Evolutionary conservation across 2,888 invertebrate species (phyloP).

Genomic region (Tuberolachnus salignus): DNA sequence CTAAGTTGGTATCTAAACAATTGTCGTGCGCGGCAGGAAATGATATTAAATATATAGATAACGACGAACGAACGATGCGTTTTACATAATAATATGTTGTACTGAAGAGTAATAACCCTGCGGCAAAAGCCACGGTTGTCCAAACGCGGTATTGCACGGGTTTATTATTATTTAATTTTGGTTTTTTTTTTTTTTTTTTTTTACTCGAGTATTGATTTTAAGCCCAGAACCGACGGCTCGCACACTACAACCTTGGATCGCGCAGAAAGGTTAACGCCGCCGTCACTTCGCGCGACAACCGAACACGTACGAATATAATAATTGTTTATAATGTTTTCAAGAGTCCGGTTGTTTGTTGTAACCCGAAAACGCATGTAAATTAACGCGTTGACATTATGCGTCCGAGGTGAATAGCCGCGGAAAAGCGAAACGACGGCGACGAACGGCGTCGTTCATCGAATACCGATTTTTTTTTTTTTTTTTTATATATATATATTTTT

Average conservation of each 20-base stretch:
- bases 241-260: background rate
- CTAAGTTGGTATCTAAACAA: background rate
- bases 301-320: conserved; percentile 46
- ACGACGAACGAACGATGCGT: background rate
- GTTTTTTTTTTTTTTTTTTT: background rate
- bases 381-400: conserved; percentile 45
- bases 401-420: conserved; percentile 49
- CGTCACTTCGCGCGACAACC: background rate
- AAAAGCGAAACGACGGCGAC: conserved; percentile 34
- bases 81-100: too few relatives aligned
- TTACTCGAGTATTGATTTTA: conserved; percentile 5
- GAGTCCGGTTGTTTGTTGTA: conserved; percentile 28
- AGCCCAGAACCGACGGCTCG: background rate
- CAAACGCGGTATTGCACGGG: too few relatives aligned
- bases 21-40: background rate
- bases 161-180: too few relatives aligned
- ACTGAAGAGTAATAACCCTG: too few relatives aligned
- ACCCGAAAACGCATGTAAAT: conserved; percentile 52
- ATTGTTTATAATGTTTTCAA: conserved; percentile 32
- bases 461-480: background rate
- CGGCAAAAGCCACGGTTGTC: background rate
- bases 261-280: background rate
- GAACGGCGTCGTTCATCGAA: conserved; percentile 3
- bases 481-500: background rate
- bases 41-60: background rate